phyloP scores from a whole-genome alignment of 2,888 invertebrate species.

The Epinotia ramella region DNA sequence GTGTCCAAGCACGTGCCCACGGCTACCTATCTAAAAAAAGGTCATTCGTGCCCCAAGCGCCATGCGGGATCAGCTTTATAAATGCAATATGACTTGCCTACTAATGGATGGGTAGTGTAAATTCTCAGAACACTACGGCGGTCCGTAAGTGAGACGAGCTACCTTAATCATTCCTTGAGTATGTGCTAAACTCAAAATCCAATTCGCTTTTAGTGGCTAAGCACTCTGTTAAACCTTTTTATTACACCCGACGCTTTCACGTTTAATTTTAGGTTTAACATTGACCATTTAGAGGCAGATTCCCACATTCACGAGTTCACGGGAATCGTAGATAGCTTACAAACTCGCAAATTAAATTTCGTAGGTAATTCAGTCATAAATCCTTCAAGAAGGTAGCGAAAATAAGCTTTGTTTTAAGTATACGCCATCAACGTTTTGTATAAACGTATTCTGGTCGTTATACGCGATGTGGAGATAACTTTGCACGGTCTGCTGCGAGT shows the following conservation, averaged over 20 bases:
- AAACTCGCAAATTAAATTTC: constrained; percentile 25
- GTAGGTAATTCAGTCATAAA: constrained; percentile 55
- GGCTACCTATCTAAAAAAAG: constrained; percentile 67
- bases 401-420: constrained; percentile 77
- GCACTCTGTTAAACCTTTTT: constrained; percentile 60
- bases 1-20: constrained; percentile 73
- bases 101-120: constrained; percentile 51
- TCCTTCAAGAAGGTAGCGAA: constrained; percentile 71
- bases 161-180: constrained; percentile 61
- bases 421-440: constrained; percentile 74
- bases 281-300: constrained; percentile 47
- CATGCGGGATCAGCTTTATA: constrained; percentile 50
- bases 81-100: constrained; percentile 53
- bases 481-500: constrained; percentile 78
- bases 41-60: constrained; percentile 70
- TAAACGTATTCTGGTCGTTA: constrained; percentile 75
- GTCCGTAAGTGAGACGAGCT: constrained; percentile 52
- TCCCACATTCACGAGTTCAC: constrained; percentile 39
- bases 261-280: constrained; percentile 53
- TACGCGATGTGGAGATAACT: constrained; percentile 80
- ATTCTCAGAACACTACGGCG: constrained; percentile 46
- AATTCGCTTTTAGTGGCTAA: constrained; percentile 69
- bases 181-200: constrained; percentile 66
- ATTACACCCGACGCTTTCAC: constrained; percentile 54
- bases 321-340: constrained; percentile 44